Percentiles rank a stretch among this genome's conserved stretches.
Conservation (phyloP, 2,113 vertebrate genomes). For the Laterallus jamaicensis region DNA sequence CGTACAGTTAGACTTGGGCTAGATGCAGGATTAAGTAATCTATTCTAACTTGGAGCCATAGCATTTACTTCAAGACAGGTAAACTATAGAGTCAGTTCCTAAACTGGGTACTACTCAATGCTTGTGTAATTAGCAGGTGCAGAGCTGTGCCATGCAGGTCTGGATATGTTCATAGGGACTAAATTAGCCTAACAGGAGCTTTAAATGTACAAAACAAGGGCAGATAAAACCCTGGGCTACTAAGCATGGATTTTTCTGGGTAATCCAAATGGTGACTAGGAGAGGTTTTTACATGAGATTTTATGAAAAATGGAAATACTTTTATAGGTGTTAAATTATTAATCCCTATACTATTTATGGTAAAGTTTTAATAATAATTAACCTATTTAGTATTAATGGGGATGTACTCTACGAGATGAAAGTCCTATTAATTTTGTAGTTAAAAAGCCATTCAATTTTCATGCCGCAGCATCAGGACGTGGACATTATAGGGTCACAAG, state of each 20-base stretch:
- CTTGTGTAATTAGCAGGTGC: not conserved
- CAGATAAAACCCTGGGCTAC: not conserved
- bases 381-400: not conserved
- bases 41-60: not conserved
- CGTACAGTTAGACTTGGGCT: rapidly evolving
- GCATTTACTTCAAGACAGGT: not conserved
- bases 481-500: not conserved
- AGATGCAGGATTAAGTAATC: not conserved
- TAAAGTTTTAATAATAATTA: constrained; percentile 8
- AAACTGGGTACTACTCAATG: not conserved
- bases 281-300: not conserved
- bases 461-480: not conserved
- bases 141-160: not conserved
- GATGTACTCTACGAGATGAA: not conserved
- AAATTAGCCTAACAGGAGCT: not conserved
- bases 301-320: not conserved
- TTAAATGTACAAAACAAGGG: not conserved
- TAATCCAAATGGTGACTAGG: not conserved
- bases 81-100: not conserved
- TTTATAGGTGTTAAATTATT: not conserved
- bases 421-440: not conserved
- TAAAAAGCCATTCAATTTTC: not conserved
- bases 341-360: not conserved
- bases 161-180: not conserved
- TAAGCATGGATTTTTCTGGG: not conserved